Base-by-base conservation (phyloP, 2,888 invertebrate species). In the Anorthoa munda region DNA sequence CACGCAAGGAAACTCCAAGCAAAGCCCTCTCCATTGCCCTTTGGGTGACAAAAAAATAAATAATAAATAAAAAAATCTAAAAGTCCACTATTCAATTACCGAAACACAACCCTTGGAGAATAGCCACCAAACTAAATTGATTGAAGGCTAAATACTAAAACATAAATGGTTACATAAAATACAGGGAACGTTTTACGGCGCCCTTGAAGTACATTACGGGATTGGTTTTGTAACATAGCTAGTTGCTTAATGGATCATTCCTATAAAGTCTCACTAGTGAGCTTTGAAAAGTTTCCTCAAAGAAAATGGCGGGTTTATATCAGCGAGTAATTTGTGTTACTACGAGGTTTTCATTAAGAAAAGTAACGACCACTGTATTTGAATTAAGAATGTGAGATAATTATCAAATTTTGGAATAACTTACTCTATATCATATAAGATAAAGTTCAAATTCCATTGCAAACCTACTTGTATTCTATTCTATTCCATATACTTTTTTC, bases 181-280 rank as follows among this genome's bases (percentile, higher is more conserved):
- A 45, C 50, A 45, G 59, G 50, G 59, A 58, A 67, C n/a, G 31
- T 58, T 84, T 75, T 56, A 78, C 60, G 78, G 39, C 17, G 45
- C 31, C 39, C 65, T 46, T n/a, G 55, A 70, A 50, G 59, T 58
- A 75, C 78, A 84, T 84, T 78, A 78, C 46, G 50, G 56, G 72
- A 83, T 84, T 83, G 82, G 68, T 75, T 66, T 77, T 68, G 21
- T 71, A 71, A 69, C 53, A 68, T 68, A 55, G 53, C 66, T 66
- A 55, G 50, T 77, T 66, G 31, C 31, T 79, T 65, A 60, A 50
- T 45, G 51, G 46, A 39, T 59, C 53, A 48, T 53, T 55, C 48
- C 17, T 26, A 11, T 55, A n/a, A n/a, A 31, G 18, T 26, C 45
- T 50, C 23, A 46, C 13, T 46, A 61, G 26, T 51, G 26, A 58